These are phyloP conservation scores for Gallirallus australis DNA, from an alignment of 2,797 vertebrate species.

Conservation along the genomic window DNA sequence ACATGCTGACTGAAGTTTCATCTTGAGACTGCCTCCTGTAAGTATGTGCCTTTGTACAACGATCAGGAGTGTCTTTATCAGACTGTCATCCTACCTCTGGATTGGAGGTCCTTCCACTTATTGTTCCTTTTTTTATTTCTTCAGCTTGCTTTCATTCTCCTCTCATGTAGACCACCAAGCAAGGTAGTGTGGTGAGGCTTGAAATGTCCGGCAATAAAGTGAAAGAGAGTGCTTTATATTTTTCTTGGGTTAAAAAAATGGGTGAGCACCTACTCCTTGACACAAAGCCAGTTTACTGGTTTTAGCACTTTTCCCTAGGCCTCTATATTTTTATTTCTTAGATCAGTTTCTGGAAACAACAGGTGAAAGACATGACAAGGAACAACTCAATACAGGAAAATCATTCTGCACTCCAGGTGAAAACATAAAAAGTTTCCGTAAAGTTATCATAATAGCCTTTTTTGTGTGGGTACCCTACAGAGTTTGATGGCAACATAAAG, in stretches of 20 bases:
- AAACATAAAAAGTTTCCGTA: not conserved
- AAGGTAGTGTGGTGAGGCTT: not conserved
- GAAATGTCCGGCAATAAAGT: not conserved
- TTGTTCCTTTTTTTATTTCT: not conserved
- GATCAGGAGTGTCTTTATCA: not conserved
- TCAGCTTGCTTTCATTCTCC: not conserved
- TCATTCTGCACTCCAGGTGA: not conserved
- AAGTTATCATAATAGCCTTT: not conserved
- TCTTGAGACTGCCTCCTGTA: not conserved
- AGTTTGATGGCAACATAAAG: not conserved
- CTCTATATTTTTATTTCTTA: not conserved
- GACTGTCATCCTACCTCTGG: not conserved
- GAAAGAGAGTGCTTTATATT: not conserved
- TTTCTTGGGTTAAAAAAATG: not conserved
- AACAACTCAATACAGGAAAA: not conserved
- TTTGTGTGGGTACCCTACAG: not conserved
- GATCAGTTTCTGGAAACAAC: not conserved
- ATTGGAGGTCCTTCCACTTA: not conserved
- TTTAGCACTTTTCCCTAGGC: not conserved
- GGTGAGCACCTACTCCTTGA: not conserved
- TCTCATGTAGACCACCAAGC: not conserved
- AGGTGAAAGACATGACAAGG: not conserved
- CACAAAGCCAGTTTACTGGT: not conserved
- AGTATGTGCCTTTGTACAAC: not conserved
- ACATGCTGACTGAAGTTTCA: not conserved